phyloP scores from a whole-genome alignment of 2,797 vertebrate genomes.

The Acanthurus lineatus region DNA sequence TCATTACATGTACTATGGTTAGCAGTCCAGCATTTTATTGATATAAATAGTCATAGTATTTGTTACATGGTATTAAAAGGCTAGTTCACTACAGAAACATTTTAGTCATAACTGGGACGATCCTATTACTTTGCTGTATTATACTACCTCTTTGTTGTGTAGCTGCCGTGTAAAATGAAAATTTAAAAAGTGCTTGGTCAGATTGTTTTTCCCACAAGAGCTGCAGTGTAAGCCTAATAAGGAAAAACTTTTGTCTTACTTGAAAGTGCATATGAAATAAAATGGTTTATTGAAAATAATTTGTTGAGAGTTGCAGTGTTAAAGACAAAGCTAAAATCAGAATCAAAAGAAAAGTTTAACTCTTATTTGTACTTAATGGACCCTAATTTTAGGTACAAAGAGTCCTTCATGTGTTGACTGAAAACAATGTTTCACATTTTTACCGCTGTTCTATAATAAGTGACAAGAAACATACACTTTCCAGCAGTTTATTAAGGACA shows the following conservation, averaged over 20 bases:
- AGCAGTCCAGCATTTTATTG: not conserved
- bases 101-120: not conserved
- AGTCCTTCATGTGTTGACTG: not conserved
- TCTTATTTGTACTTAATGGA: not conserved
- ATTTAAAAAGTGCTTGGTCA: not conserved
- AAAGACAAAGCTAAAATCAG: not conserved
- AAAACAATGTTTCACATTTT: not conserved
- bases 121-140: not conserved
- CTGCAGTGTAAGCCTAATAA: not conserved
- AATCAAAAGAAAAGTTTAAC: too few relatives aligned
- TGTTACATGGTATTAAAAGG: constrained; percentile 5
- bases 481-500: constrained; percentile 81
- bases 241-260: not conserved
- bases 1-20: not conserved
- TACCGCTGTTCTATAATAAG: constrained; percentile 2
- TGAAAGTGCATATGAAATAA: constrained; percentile 28
- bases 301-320: not conserved
- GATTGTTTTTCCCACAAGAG: not conserved
- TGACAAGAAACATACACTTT: constrained; percentile 11
- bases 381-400: not conserved
- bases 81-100: not conserved
- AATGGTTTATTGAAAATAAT: not conserved
- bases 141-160: constrained; percentile 17
- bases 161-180: not conserved
- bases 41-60: not conserved